Evolutionary conservation across 1,140 invertebrate genomes (phyloP), one percentile per base, ranked within the genome.

Genomic region (Neelides sp.): DNA sequence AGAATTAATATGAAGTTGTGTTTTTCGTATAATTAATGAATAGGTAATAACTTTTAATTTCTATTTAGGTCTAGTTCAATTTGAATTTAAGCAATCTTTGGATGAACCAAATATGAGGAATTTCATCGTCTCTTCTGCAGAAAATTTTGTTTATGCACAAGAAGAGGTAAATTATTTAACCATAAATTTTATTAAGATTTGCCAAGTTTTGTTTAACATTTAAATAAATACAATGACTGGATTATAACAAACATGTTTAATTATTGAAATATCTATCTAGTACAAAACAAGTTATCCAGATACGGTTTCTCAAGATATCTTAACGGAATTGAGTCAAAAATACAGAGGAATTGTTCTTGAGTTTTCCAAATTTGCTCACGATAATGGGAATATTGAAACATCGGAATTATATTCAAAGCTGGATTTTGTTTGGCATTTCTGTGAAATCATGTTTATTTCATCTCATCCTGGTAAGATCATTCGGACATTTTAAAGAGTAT

Each of bases 391-490:
- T 19, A 5, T 39, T 13, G 48, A 52, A 40, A 2, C 40, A 2
- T 54, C 54, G 30, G 35, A 20, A 10, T 27, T 61, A 3, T 61
- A 61, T 32, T 54, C 49, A 4, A 52, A 57, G 47, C 22, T 61
- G 15, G 55, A 61, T 20, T 57, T 57, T 40, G 55, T 61, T 4
- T 61, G 58, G 58, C 47, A 57, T 41, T 61, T 61, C 43, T 61
- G 58, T 48, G 58, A 61, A 52, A 53, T 61, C 12, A 61, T 61
- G 48, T 57, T 61, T 19, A 44, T 61, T 12, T 55, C 58, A 0
- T 61, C 58, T 5, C 48, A 61, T 43, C 58, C 58, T 34, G 57
- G 52, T 55, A 41, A 3, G 13, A 17, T 34, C 7, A 43, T 8
- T 40, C 13, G 24, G 27, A 15, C 30, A 30, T 36, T 36, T 15